Conservation (phyloP, 2,113 vertebrate species). For the Cercocebus atys region DNA sequence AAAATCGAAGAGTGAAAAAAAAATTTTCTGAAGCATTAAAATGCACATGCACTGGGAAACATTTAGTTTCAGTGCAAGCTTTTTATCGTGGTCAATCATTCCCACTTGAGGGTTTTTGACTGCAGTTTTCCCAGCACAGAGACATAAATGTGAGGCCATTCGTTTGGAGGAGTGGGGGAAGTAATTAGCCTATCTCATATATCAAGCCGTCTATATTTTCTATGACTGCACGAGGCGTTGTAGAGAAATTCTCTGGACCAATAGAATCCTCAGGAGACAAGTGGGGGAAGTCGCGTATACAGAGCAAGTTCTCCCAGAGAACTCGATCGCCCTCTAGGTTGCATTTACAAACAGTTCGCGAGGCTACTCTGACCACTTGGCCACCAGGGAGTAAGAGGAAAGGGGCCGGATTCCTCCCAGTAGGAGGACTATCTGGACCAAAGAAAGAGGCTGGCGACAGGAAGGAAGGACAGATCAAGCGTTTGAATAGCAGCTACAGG, state of each 20-base stretch:
- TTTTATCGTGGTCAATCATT: not conserved
- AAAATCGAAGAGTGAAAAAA: not conserved
- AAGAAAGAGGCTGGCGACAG: slow-evolving; percentile 65
- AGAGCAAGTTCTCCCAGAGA: slow-evolving; percentile 12
- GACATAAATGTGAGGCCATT: not conserved
- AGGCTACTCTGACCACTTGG: not conserved
- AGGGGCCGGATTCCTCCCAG: not conserved
- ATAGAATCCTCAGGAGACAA: not conserved
- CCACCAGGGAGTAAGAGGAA: not conserved
- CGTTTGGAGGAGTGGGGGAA: not conserved
- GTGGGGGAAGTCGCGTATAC: fast-evolving
- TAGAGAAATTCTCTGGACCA: not conserved
- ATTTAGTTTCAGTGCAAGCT: slow-evolving; percentile 4
- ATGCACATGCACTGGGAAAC: not conserved
- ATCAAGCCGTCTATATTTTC: not conserved
- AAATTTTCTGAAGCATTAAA: slow-evolving; percentile 2
- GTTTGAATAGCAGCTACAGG: not conserved
- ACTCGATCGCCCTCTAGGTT: slow-evolving; percentile 71
- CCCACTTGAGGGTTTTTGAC: not conserved
- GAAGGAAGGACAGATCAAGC: slow-evolving; percentile 58
- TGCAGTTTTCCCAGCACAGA: not conserved
- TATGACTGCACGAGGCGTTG: not conserved
- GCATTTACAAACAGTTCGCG: not conserved
- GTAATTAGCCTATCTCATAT: not conserved
- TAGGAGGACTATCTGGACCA: slow-evolving; percentile 11